These are phyloP conservation scores for Oceanites oceanicus DNA, from an alignment of 2,113 vertebrate species.

Conservation along the genomic window DNA sequence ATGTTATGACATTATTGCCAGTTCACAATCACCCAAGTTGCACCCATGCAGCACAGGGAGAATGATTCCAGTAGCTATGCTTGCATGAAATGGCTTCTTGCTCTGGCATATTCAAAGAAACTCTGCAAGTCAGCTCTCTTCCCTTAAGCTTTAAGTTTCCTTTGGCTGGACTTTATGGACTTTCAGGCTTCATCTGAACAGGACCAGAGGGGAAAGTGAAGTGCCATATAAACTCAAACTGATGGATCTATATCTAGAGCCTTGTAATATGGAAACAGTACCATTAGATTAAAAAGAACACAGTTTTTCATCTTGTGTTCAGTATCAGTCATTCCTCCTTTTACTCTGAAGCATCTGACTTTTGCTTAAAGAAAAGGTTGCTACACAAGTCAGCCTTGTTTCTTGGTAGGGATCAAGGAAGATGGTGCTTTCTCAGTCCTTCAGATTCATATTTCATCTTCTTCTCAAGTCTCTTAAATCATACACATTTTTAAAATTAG, in stretches of 20 bases:
- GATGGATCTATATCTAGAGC: slow-evolving; percentile 24
- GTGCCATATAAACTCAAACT: neutral
- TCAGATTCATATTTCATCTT: neutral
- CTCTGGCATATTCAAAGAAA: neutral
- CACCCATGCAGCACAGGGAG: neutral
- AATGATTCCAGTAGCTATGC: neutral
- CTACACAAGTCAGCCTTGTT: neutral
- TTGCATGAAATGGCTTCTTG: neutral
- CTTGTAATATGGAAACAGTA: neutral
- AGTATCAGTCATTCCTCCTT: neutral
- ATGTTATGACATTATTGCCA: neutral
- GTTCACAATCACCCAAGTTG: neutral
- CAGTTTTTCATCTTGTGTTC: neutral
- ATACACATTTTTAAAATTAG: neutral
- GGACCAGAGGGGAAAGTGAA: neutral
- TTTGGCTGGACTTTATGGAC: slow-evolving; percentile 14
- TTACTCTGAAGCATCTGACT: neutral
- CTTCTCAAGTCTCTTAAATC: neutral
- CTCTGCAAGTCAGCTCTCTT: neutral
- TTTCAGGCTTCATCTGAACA: neutral
- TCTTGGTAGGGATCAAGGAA: neutral
- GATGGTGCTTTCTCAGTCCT: neutral
- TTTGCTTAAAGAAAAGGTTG: neutral
- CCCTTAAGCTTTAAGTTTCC: neutral
- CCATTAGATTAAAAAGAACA: slow-evolving; percentile 26